Evolutionary conservation across 1,140 invertebrate genomes (phyloP).

Genomic region (Neoseiulus cucumeris): DNA sequence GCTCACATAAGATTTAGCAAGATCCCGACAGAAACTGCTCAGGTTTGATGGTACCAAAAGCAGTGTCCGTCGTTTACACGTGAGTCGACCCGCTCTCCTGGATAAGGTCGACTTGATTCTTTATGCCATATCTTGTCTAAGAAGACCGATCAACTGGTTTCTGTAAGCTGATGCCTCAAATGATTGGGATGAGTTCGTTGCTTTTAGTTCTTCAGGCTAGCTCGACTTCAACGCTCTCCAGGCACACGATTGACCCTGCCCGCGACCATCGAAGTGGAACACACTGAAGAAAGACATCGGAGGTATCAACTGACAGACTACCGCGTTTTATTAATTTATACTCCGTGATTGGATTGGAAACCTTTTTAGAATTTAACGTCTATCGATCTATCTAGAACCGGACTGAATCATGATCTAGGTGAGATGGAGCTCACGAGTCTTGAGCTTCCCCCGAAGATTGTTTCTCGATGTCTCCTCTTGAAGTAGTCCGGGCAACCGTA

Average conservation of each 20-base stretch:
- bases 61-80: not conserved
- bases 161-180: slow-evolving; percentile 8
- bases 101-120: not conserved
- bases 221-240: slow-evolving; percentile 7
- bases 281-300: slow-evolving; percentile 3
- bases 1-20: not conserved
- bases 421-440: too few relatives aligned
- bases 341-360: too few relatives aligned
- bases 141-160: not conserved
- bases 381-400: too few relatives aligned
- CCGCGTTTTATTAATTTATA: not conserved
- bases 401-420: too few relatives aligned
- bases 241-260: slow-evolving; percentile 7
- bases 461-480: too few relatives aligned
- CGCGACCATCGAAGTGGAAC: slow-evolving; percentile 10
- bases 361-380: too few relatives aligned
- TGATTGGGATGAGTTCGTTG: not conserved
- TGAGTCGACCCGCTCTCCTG: too few relatives aligned
- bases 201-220: slow-evolving; percentile 1
- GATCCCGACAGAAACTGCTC: not conserved
- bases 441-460: too few relatives aligned
- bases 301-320: slow-evolving; percentile 11
- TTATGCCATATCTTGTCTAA: not conserved
- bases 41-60: not conserved
- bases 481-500: too few relatives aligned